A percentile compares a stretch with the other conserved stretches of the same genome.
Evolutionary conservation across 2,797 vertebrate genomes (phyloP).

Genomic region (Thunnus albacares): DNA sequence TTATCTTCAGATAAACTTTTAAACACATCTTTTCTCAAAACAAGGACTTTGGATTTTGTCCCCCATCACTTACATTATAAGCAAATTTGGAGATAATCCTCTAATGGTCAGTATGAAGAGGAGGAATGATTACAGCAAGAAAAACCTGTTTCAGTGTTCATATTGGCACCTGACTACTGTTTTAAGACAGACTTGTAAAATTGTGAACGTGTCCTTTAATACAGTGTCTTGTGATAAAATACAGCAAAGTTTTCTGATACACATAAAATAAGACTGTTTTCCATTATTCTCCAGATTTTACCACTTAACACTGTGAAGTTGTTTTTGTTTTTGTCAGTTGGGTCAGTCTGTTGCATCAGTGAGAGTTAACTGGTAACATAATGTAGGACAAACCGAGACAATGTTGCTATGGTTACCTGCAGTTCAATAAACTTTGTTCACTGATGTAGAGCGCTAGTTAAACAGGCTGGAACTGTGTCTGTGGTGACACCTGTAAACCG

Average conservation of each 20-base stretch:
- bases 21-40: too few species aligned
- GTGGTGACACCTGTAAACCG: not conserved
- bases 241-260: not conserved
- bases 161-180: too few species aligned
- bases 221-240: not conserved
- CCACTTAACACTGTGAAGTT: not conserved
- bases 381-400: not conserved
- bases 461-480: not conserved
- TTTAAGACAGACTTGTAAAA: too few species aligned
- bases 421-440: not conserved
- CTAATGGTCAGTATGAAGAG: too few species aligned
- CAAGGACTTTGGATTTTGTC: too few species aligned
- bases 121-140: too few species aligned
- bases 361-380: not conserved
- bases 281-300: not conserved
- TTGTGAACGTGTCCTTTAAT: not conserved
- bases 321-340: not conserved
- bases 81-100: too few species aligned
- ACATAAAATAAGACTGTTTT: not conserved
- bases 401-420: constrained; percentile 1
- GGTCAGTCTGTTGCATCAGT: not conserved
- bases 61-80: too few species aligned
- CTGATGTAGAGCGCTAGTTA: not conserved
- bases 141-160: too few species aligned
- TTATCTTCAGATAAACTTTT: too few species aligned